Conservation (phyloP, 2,888 invertebrate species). For the Cistogaster globosa region DNA sequence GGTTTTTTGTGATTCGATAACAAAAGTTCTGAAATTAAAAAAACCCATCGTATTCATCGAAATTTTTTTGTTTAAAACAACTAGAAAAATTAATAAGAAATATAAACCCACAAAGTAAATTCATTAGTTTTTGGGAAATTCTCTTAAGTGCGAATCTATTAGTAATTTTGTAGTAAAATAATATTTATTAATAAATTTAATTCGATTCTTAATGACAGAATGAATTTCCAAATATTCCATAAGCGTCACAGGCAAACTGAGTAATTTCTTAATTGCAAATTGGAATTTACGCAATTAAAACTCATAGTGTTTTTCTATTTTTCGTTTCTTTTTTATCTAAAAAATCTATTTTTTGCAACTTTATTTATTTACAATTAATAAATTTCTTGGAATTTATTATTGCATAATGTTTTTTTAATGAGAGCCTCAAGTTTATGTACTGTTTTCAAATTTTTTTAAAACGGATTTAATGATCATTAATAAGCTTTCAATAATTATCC, state of each 20-base stretch:
- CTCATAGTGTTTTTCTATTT: not conserved
- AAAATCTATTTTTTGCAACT: not conserved
- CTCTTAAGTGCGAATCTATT: not conserved
- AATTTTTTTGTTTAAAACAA: not conserved
- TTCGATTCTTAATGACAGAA: not conserved
- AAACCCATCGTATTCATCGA: not conserved
- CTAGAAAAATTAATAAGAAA: conserved; percentile 1
- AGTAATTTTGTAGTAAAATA: conserved; percentile 8
- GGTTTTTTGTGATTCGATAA: too few species aligned
- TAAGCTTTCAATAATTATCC: not conserved
- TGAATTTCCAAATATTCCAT: conserved; percentile 8
- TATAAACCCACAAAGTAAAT: conserved; percentile 24
- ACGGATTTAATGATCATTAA: not conserved
- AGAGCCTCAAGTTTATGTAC: not conserved
- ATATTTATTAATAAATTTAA: conserved; percentile 10
- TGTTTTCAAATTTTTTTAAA: not conserved
- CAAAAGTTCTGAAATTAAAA: not conserved
- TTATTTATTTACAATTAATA: not conserved
- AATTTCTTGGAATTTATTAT: too few species aligned
- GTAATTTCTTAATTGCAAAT: not conserved
- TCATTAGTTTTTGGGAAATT: conserved; percentile 12
- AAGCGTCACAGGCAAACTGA: not conserved
- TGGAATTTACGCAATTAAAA: conserved; percentile 14
- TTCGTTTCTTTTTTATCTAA: not conserved
- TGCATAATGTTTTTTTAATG: not conserved